These are phyloP conservation scores for Harpagus bidentatus DNA, from an alignment of 2,113 vertebrate species.

Conservation along the genomic window DNA sequence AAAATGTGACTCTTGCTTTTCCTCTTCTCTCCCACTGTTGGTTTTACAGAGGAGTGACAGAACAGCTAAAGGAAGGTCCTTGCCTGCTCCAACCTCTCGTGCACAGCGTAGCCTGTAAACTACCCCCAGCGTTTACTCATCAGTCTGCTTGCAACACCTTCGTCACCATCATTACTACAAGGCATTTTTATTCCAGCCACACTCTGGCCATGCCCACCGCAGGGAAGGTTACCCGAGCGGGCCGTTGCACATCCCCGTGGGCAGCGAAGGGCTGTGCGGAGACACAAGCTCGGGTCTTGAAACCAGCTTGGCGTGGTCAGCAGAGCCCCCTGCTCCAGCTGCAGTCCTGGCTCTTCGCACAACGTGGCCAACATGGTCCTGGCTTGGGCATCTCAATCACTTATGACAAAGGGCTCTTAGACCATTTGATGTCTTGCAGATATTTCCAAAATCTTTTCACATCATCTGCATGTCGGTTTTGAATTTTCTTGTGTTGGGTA, in stretches of 20 bases:
- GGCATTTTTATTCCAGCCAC: neutral
- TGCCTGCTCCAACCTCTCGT: neutral
- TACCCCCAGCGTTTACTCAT: neutral
- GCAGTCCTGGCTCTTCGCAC: no score
- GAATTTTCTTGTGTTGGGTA: no score
- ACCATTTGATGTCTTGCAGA: neutral
- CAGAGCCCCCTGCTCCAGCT: neutral
- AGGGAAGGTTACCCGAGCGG: neutral
- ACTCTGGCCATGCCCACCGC: neutral
- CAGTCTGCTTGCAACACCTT: neutral
- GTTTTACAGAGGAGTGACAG: neutral
- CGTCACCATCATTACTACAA: neutral
- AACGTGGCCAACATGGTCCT: neutral
- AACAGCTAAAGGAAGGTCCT: neutral
- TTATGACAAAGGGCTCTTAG: neutral
- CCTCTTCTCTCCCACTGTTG: neutral
- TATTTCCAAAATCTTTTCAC: neutral
- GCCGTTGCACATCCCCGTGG: rapidly evolving
- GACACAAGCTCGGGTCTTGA: neutral
- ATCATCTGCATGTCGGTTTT: neutral
- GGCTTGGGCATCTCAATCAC: neutral
- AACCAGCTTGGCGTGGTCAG: neutral
- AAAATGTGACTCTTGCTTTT: neutral
- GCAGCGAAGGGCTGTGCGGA: neutral
- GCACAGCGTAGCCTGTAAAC: neutral